Conservation (phyloP, 2,113 vertebrate species). For the Psettodes erumei region DNA sequence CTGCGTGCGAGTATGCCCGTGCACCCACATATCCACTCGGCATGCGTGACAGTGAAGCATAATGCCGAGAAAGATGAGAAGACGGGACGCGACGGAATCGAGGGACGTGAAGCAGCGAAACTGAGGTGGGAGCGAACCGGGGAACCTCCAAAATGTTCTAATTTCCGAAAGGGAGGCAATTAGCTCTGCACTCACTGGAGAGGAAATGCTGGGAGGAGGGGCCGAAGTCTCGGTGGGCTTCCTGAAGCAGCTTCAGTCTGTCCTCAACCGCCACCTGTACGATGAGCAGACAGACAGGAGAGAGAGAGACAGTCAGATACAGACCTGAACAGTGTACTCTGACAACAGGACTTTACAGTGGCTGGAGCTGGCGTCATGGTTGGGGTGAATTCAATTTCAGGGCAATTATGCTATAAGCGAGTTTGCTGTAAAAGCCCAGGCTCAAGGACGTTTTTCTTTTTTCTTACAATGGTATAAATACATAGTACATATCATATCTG, state of each 20-base stretch:
- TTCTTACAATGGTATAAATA: slow-evolving; percentile 1
- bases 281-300: slow-evolving; percentile 21
- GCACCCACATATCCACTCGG: background rate
- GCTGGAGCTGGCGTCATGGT: slow-evolving; percentile 38
- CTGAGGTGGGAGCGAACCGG: slow-evolving; percentile 22
- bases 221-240: slow-evolving; percentile 95
- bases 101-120: slow-evolving; percentile 18
- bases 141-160: background rate
- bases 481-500: background rate
- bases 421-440: slow-evolving; percentile 22
- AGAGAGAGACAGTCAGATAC: slow-evolving; percentile 24
- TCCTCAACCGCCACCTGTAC: slow-evolving; percentile 92
- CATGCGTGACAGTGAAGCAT: slow-evolving; percentile 6
- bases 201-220: slow-evolving; percentile 96
- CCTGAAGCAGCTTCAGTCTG: slow-evolving; percentile 92
- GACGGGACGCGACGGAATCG: slow-evolving; percentile 1
- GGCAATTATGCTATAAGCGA: slow-evolving; percentile 30
- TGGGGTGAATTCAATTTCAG: slow-evolving; percentile 35
- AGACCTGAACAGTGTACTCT: slow-evolving; percentile 2
- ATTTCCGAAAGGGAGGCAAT: slow-evolving; percentile 15
- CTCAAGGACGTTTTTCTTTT: slow-evolving; percentile 15
- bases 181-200: slow-evolving; percentile 88
- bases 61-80: slow-evolving; percentile 16
- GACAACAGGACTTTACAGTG: slow-evolving; percentile 25
- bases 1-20: background rate